Percentiles rank a stretch among this genome's conserved stretches.
These are phyloP conservation scores for Heteromyza rotundicornis DNA, from an alignment of 2,888 invertebrate species.

Conservation along the genomic window DNA sequence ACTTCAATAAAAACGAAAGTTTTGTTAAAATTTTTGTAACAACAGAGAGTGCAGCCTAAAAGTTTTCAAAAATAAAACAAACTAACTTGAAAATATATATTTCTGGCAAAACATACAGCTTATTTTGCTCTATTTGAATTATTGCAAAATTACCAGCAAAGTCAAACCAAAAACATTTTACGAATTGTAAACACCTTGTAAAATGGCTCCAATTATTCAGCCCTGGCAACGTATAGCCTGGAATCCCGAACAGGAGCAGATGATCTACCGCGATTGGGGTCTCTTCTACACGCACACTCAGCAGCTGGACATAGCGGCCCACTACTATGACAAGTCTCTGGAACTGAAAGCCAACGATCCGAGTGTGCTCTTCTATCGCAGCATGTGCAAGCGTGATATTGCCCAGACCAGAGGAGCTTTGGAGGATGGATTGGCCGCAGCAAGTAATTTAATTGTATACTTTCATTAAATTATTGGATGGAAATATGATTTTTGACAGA, in stretches of 20 bases:
- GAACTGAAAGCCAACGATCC: constrained; percentile 44
- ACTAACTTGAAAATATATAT: too few relatives aligned
- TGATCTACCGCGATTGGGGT: constrained; percentile 58
- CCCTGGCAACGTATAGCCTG: constrained; percentile 50
- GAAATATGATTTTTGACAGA: constrained; percentile 25
- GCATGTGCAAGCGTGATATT: constrained; percentile 50
- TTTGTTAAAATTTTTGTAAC: too few relatives aligned
- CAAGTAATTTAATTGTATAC: constrained; percentile 36
- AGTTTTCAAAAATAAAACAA: too few relatives aligned
- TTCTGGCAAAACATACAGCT: too few relatives aligned
- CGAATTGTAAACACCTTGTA: too few relatives aligned
- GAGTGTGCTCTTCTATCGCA: constrained; percentile 48
- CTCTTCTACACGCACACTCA: constrained; percentile 52
- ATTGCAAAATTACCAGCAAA: too few relatives aligned
- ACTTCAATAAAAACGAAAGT: too few relatives aligned
- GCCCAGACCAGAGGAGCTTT: constrained; percentile 50
- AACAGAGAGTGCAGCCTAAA: too few relatives aligned
- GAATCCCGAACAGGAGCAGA: constrained; percentile 47
- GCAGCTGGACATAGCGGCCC: constrained; percentile 48
- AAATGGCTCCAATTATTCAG: too few relatives aligned
- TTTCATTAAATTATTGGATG: neutral
- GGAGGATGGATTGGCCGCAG: constrained; percentile 45
- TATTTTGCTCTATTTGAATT: too few relatives aligned
- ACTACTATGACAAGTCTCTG: constrained; percentile 54
- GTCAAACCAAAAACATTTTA: too few relatives aligned